Evolutionary conservation across 1,140 invertebrate genomes (phyloP), one percentile per base, ranked within the genome.

Genomic region (Ceratitis capitata): DNA sequence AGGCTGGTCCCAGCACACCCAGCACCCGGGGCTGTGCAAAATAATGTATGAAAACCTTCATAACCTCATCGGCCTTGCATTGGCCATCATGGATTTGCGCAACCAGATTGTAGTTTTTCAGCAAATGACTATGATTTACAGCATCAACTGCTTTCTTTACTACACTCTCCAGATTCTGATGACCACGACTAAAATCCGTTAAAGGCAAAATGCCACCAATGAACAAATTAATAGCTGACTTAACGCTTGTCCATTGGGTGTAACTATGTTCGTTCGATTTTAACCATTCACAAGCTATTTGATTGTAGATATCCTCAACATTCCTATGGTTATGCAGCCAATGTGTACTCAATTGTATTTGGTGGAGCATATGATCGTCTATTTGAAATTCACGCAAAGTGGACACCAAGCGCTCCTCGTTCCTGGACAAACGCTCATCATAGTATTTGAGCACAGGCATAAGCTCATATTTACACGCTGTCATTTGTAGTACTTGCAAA

Each of bases 161-260:
- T 29, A 94, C 96, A 85, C 93, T 88, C 2, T 94, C 91, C 32
- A 97, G 94, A 56, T 96, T 95, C 23, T 92, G 91, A 16, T 94
- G 94, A 2, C 92, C 93, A 87, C 95, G 95, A 10, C 94, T 94
- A 7, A 87, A 88, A 12, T 88, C 86, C 35, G 89, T 93, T 53
- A 96, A 90, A 0, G 97, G 96, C 90, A 97, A 97, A 87, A 97
- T 96, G 3, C 96, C 96, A 58, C 96, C 96, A 82, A 97, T 94
- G 86, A 93, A 93, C 26, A 95, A 89, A 2, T 92, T 94, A 56
- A 93, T 93, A 6, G 92, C 91, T 0, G 92, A 89, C 83, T 92
- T 90, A 1, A 87, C 88, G 0, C 93, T 93, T 82, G 93, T 91
- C 95, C 95, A 96, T 9, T 89, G 86, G 0, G 87, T 87, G 91